Evolutionary conservation across 35 echinoderm and acorn worm genomes (phyloP).

Genomic region (Antedon bifida): DNA sequence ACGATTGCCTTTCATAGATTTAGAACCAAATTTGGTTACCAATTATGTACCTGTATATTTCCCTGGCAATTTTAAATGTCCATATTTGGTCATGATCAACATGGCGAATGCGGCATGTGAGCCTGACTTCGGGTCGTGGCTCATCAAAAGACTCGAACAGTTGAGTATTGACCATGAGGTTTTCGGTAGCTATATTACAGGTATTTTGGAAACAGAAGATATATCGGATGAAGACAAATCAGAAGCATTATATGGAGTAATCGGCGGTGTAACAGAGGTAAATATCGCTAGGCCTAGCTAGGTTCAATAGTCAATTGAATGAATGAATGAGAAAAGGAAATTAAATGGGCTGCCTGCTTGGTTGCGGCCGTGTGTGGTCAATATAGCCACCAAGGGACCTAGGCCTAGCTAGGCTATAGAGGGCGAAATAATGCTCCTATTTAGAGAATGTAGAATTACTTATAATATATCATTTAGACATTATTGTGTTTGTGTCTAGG

Average conservation of each 20-base stretch:
- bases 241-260: not conserved
- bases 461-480: too few species aligned
- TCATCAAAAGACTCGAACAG: not conserved
- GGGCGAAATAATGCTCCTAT: too few species aligned
- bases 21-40: too few species aligned
- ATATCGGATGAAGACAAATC: not conserved
- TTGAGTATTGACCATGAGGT: conserved; percentile 9
- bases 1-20: too few species aligned
- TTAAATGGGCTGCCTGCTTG: too few species aligned
- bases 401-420: too few species aligned
- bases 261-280: conserved; percentile 1
- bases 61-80: not conserved
- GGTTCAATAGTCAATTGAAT: not conserved
- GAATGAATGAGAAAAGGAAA: too few species aligned
- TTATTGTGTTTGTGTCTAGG: too few species aligned
- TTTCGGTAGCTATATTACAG: conserved; percentile 4
- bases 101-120: not conserved
- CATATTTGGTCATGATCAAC: not conserved
- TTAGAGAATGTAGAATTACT: too few species aligned
- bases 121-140: not conserved
- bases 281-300: not conserved
- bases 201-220: conserved; percentile 10
- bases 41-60: too few species aligned
- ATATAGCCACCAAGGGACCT: too few species aligned
- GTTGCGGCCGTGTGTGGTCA: too few species aligned